Conservation (phyloP, 2,888 invertebrate species). For the Poecilus cupreus region DNA sequence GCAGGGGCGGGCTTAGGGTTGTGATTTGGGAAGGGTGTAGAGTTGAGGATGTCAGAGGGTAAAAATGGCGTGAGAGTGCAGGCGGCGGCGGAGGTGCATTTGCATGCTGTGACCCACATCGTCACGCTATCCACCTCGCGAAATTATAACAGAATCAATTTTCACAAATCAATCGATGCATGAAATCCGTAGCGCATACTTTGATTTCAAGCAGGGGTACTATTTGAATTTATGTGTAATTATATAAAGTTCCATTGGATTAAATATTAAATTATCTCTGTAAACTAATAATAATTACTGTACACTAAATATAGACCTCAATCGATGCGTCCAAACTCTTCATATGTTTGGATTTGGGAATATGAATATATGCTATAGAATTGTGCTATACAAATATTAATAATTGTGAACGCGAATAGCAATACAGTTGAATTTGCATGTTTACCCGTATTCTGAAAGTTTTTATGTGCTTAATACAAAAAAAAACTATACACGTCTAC, state of each 20-base stretch:
- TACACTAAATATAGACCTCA: not conserved
- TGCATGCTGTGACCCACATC: conserved; percentile 29
- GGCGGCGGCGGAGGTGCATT: not conserved
- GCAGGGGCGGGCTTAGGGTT: no score
- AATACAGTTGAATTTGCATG: conserved; percentile 32
- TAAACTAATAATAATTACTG: conserved; percentile 14
- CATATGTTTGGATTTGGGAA: not conserved
- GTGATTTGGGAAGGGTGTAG: no score
- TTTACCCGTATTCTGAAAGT: not conserved
- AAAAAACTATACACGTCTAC: not conserved
- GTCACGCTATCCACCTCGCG: conserved; percentile 6
- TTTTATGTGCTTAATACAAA: not conserved
- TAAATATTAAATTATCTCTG: conserved; percentile 14
- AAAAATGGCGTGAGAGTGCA: no score
- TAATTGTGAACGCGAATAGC: no score
- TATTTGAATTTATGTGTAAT: conserved; percentile 15
- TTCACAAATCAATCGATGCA: not conserved
- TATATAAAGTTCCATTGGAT: not conserved
- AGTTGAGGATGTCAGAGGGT: no score
- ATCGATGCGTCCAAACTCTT: not conserved
- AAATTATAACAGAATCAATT: not conserved
- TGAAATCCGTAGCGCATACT: not conserved
- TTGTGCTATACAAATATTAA: no score
- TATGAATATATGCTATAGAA: no score
- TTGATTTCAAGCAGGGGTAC: no score